phyloP scores from a whole-genome alignment of 2,113 vertebrate genomes.

The Poecile atricapillus region DNA sequence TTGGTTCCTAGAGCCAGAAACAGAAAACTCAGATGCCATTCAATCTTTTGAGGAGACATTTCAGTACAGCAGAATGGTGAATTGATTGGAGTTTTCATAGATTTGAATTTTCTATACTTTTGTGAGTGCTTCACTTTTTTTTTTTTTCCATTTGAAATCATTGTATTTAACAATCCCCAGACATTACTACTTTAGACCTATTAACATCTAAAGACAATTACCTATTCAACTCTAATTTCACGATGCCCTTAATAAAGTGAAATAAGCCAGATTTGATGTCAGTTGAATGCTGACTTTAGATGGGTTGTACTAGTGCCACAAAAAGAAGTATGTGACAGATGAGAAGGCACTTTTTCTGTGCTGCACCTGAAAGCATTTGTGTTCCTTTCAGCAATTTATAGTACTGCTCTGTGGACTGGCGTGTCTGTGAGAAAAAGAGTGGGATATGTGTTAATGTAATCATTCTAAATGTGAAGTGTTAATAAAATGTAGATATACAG shows the following conservation, averaged over 20 bases:
- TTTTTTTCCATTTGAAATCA: neutral
- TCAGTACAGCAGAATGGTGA: neutral
- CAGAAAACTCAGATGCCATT: neutral
- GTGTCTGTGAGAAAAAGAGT: constrained; percentile 11
- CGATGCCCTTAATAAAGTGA: neutral
- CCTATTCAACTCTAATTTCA: neutral
- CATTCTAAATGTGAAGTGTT: constrained; percentile 48
- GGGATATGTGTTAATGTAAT: constrained; percentile 36
- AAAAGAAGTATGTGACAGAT: neutral
- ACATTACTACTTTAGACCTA: neutral
- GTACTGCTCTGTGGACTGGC: neutral
- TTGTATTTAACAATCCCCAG: neutral
- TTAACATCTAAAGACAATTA: neutral
- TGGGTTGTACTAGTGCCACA: neutral
- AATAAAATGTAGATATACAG: constrained; percentile 45
- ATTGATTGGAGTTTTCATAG: neutral
- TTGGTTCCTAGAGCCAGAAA: neutral
- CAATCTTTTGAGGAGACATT: neutral
- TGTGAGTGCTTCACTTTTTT: neutral
- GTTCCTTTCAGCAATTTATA: neutral
- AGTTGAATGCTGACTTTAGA: neutral
- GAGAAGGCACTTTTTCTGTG: constrained; percentile 5
- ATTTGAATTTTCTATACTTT: neutral
- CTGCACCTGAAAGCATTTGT: constrained; percentile 12
- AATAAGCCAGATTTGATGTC: neutral